phyloP scores from a whole-genome alignment of 2,888 invertebrate genomes.

The Eilema depressum region DNA sequence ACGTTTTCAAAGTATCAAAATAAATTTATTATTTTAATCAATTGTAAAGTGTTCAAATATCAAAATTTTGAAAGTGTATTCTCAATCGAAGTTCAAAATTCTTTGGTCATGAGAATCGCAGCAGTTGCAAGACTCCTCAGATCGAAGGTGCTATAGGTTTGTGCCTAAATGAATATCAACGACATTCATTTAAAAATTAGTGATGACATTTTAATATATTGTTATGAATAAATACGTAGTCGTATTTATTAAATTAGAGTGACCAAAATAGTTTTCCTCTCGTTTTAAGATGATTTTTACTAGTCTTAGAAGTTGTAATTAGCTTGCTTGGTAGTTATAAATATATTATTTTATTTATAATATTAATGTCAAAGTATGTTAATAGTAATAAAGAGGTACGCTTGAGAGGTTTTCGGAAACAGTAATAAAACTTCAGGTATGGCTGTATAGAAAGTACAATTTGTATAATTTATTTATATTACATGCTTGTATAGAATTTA shows the following conservation, averaged over 20 bases:
- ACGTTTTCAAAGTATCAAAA: neutral
- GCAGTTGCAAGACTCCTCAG: constrained; percentile 50
- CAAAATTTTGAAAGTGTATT: neutral
- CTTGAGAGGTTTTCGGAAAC: neutral
- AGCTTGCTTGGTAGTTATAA: constrained; percentile 39
- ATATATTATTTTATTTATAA: neutral
- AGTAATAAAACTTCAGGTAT: neutral
- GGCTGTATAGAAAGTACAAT: constrained; percentile 39
- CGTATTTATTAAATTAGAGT: constrained; percentile 33
- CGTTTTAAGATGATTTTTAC: constrained; percentile 49
- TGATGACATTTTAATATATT: constrained; percentile 39
- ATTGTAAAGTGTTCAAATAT: neutral
- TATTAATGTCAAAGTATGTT: constrained; percentile 2
- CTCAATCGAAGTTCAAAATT: neutral
- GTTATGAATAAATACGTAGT: constrained; percentile 29
- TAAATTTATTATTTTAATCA: neutral
- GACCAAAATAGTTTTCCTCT: constrained; percentile 51
- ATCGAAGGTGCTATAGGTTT: constrained; percentile 69
- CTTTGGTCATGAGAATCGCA: constrained; percentile 14
- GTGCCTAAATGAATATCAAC: constrained; percentile 58
- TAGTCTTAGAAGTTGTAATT: constrained; percentile 52
- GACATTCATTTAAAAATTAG: constrained; percentile 40
- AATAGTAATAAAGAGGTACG: neutral
- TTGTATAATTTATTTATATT: constrained; percentile 29
- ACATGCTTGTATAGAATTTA: constrained; percentile 23